Evolutionary conservation across 2,888 invertebrate species (phyloP).

Genomic region (Geotrupes spiniger): DNA sequence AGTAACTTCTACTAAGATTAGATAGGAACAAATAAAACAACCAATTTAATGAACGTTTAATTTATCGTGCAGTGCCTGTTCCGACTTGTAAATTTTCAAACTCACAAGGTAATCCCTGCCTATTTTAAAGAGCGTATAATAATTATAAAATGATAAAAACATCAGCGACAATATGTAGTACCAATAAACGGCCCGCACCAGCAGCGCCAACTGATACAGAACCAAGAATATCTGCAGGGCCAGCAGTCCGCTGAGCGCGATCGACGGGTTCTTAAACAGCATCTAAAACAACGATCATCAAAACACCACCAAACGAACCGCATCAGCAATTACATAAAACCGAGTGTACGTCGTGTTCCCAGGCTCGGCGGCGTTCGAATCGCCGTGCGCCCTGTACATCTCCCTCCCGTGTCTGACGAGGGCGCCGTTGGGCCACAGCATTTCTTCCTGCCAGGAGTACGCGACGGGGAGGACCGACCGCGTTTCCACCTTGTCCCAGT

Average conservation of each 20-base stretch:
- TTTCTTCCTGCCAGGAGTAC: slow-evolving; percentile 56
- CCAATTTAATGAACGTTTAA: slow-evolving; percentile 14
- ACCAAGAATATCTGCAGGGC: slow-evolving; percentile 70
- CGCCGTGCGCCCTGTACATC: slow-evolving; percentile 71
- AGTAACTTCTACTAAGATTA: background rate
- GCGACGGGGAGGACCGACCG: slow-evolving; percentile 44
- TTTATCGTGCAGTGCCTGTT: slow-evolving; percentile 67
- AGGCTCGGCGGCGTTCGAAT: slow-evolving; percentile 85
- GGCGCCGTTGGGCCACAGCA: slow-evolving; percentile 74
- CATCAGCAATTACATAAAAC: slow-evolving; percentile 87
- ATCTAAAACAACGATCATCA: slow-evolving; percentile 60
- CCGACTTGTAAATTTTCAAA: slow-evolving; percentile 75
- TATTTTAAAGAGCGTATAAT: slow-evolving; percentile 87
- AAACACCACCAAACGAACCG: too few relatives aligned
- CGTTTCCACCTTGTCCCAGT: slow-evolving; percentile 59
- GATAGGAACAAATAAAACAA: background rate
- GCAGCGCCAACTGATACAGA: slow-evolving; percentile 71
- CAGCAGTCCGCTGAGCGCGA: slow-evolving; percentile 70
- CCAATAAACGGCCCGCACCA: slow-evolving; percentile 84
- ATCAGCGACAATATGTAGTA: slow-evolving; percentile 85
- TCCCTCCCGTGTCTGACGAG: slow-evolving; percentile 71
- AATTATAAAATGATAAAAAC: slow-evolving; percentile 84
- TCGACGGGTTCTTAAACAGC: slow-evolving; percentile 83
- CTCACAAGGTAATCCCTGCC: slow-evolving; percentile 83
- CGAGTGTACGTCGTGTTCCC: slow-evolving; percentile 75